These are phyloP conservation scores for Pemphredon lugubris DNA, from an alignment of 2,888 invertebrate species.

Conservation along the genomic window DNA sequence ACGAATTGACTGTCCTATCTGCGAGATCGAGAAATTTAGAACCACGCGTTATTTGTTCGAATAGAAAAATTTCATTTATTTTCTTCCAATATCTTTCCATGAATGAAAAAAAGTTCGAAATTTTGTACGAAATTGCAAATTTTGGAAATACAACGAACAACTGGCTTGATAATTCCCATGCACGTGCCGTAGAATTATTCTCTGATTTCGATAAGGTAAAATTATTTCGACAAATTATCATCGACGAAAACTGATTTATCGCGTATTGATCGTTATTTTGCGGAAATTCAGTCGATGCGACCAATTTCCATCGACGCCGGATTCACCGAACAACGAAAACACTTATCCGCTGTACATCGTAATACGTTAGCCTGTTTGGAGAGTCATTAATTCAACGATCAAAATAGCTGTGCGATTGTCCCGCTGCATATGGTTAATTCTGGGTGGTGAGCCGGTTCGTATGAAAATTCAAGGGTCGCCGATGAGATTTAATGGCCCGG, in stretches of 20 bases:
- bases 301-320: slow-evolving; percentile 6
- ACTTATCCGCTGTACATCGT: slow-evolving; percentile 30
- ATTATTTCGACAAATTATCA: neutral
- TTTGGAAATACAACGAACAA: neutral
- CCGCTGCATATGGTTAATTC: slow-evolving; percentile 51
- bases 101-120: too few species aligned
- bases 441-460: slow-evolving; percentile 27
- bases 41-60: too few species aligned
- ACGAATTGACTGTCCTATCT: too few species aligned
- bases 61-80: too few species aligned
- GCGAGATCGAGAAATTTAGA: too few species aligned
- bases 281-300: slow-evolving; percentile 8
- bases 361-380: slow-evolving; percentile 33
- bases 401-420: slow-evolving; percentile 41
- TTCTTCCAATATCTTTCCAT: too few species aligned
- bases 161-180: too few species aligned
- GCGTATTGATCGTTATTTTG: slow-evolving; percentile 4
- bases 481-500: slow-evolving; percentile 50
- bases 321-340: too few species aligned
- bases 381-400: slow-evolving; percentile 49
- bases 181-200: too few species aligned
- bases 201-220: too few species aligned
- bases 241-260: slow-evolving; percentile 1
- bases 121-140: too few species aligned
- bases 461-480: slow-evolving; percentile 55